phyloP scores from a whole-genome alignment of 2,888 invertebrate genomes.

The Tyria jacobaeae region DNA sequence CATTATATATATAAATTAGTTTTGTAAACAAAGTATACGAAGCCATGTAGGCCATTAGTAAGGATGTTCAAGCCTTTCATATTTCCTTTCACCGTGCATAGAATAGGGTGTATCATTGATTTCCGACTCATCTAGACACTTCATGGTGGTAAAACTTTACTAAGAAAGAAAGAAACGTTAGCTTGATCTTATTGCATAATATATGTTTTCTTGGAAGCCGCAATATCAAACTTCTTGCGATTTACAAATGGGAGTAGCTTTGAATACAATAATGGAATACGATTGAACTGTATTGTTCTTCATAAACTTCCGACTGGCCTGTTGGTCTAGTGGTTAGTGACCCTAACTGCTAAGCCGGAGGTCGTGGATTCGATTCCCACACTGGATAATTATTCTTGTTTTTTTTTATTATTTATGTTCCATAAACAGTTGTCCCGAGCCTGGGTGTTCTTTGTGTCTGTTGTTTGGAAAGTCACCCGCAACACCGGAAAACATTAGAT shows the following conservation, averaged over 20 bases:
- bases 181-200: neutral
- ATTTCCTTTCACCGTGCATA: conserved; percentile 1
- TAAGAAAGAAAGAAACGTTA: neutral
- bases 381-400: no score
- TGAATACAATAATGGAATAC: neutral
- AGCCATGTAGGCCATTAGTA: conserved; percentile 7
- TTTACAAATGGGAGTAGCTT: neutral
- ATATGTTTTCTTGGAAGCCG: neutral
- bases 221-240: neutral
- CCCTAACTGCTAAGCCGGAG: no score
- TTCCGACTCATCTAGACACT: conserved; percentile 6
- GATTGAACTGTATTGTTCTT: no score
- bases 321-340: no score
- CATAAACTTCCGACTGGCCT: no score
- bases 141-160: neutral
- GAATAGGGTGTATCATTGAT: conserved; percentile 6
- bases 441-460: no score
- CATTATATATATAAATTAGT: no score
- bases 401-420: no score
- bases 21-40: neutral
- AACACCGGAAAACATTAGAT: no score
- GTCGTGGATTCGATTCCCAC: no score
- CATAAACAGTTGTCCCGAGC: no score
- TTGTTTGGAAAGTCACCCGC: no score
- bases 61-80: conserved; percentile 8